Evolutionary conservation across 2,888 invertebrate species (phyloP).

Genomic region (Caenorhabditis panamensis): DNA sequence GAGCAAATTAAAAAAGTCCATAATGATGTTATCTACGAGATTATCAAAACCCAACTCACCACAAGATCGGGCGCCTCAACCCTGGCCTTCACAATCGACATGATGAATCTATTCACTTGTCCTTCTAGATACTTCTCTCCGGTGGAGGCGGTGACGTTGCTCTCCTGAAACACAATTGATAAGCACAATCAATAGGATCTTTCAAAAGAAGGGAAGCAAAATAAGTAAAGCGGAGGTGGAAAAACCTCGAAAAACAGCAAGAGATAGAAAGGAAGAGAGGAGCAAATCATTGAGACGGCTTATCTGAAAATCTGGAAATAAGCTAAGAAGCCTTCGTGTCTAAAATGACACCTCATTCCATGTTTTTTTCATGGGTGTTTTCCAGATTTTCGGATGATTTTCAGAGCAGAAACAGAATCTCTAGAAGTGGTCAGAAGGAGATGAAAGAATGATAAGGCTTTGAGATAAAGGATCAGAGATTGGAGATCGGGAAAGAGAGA

Average conservation of each 20-base stretch:
- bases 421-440: no score
- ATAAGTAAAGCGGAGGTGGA: neutral
- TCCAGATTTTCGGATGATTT: no score
- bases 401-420: no score
- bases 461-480: no score
- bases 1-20: no score
- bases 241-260: no score
- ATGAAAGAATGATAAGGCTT: no score
- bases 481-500: no score
- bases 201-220: neutral
- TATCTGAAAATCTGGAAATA: conserved; percentile 12
- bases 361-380: no score
- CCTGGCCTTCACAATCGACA: conserved; percentile 51
- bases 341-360: no score
- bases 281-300: neutral
- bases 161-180: conserved; percentile 27
- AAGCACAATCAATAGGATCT: neutral
- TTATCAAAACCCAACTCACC: conserved; percentile 44
- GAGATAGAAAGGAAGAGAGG: no score
- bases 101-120: conserved; percentile 23
- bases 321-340: neutral
- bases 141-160: conserved; percentile 21
- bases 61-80: conserved; percentile 47
- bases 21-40: no score
- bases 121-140: neutral